phyloP scores from a whole-genome alignment of 2,888 invertebrate species.

The Agonopterix heracliana region DNA sequence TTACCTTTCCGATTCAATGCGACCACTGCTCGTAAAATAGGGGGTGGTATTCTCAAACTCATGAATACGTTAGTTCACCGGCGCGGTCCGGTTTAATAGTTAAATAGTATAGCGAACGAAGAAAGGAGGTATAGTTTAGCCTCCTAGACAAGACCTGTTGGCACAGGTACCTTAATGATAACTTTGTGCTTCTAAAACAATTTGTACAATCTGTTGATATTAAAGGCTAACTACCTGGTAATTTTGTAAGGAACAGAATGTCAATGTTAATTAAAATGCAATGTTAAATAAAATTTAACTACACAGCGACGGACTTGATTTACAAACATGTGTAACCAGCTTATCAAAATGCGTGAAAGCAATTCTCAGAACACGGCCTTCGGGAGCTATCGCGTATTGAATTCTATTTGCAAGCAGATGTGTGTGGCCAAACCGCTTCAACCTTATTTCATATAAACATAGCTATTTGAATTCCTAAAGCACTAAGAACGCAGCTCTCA shows the following conservation, averaged over 20 bases:
- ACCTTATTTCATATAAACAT: conserved; percentile 38
- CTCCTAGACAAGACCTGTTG: conserved; percentile 22
- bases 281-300: background rate
- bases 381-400: conserved; percentile 39
- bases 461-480: conserved; percentile 44
- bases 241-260: too few relatives aligned
- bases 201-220: background rate
- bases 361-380: conserved; percentile 36
- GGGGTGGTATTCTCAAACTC: conserved; percentile 59
- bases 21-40: conserved; percentile 64
- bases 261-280: too few relatives aligned
- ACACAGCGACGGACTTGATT: conserved; percentile 15
- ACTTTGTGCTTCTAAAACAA: background rate
- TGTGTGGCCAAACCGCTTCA: conserved; percentile 23
- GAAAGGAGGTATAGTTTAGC: conserved; percentile 31
- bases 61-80: conserved; percentile 67
- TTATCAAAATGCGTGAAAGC: conserved; percentile 36
- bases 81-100: conserved; percentile 62
- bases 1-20: conserved; percentile 64
- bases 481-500: conserved; percentile 26
- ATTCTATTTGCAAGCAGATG: conserved; percentile 46
- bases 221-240: too few relatives aligned
- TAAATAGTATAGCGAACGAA: conserved; percentile 50
- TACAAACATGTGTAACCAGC: conserved; percentile 17
- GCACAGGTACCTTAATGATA: conserved; percentile 8